Base-by-base conservation (phyloP, 2,888 invertebrate species). In the Drepana falcataria region DNA sequence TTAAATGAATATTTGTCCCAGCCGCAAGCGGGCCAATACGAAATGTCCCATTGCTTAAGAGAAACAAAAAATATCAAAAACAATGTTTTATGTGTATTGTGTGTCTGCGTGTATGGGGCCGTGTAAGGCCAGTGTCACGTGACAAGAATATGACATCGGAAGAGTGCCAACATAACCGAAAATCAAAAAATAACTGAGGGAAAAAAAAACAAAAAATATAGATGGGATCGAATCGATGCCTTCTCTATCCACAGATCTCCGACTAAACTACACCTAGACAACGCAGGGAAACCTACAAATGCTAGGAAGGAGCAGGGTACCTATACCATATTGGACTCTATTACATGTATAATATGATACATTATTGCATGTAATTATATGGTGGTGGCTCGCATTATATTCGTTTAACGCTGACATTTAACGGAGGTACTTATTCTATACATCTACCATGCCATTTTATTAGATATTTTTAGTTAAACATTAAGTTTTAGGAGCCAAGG, bases 131-230 rank as follows among this genome's bases (percentile, higher is more conserved):
- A 61, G 87, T 86, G 87, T 87, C 76, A 65, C 79, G 84, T 85
- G 87, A 83, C 83, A 85, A 75, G 79, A 84, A 87, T 87, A 87
- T 87, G 89, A 89, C 87, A 77, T 77, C 66, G 67, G 72, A 77
- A 77, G 74, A 81, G 85, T 87, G 86, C 83, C 44, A 44, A 44
- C 56, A 71, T 75, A 81, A 73, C 74, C 66, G 78, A 72, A 71
- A 69, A 66, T 69, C 69, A 63, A 66, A 66, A 66, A 66, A 64
- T 65, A 72, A 73, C 59, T 71, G 65, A 66, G 57, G 66, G 66
- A 68, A 68, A 68, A 73, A 68, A 72, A 71, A 69, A 70, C 49
- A 33, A 40, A 3, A 70, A 72, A 56, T 68, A 60, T 62, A 70
- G 66, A 63, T 65, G 72, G 75, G 73, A 72, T 69, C 76, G 73